Base-by-base conservation (phyloP, 2,888 invertebrate species). In the Sarcophaga variegata region DNA sequence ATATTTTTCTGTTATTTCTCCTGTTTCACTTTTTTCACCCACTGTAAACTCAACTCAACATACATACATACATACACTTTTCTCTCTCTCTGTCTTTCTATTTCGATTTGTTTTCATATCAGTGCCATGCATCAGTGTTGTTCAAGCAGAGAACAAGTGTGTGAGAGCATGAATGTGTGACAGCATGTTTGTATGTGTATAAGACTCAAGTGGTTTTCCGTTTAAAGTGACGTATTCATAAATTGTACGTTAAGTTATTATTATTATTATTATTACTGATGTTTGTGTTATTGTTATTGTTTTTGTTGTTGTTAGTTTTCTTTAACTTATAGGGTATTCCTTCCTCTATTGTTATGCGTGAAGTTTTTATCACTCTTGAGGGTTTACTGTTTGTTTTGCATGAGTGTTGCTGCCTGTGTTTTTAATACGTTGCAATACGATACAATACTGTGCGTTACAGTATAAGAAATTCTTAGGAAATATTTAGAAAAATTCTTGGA, bases 201-300 rank as follows among this genome's bases (percentile, higher is more conserved):
- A 20, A 72, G 78, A 72, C 59, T 84, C 70, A 84, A 80, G 84
- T 85, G 78, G 76, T 85, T 81, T 85, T 72, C 81, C 70, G 63
- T 77, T 54, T 54, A 54, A 81, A 47, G 70, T 81, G 85, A 85
- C 85, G 81, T 85, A 78, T 78, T 85, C 63, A 78, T 81, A 74
- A 74, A 83, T 77, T 77, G 62, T 69, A 74, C 72, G 67, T 22
- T 45, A 17, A 77, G 47, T 64, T 67, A n/a, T 25, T 75, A 66
- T 49, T 67, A 3, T 49, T 67, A 3, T 74, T 83, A 3, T 49
- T 49, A 45, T 74, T 83, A 27, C 45, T 45, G n/a, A 3, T 67
- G 45, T 67, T 59, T 59, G 17, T 59, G 17, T 59, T 14, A 12
- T 22, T 77, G 54, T 22, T 78, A 22, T n/a, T 70, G 4, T 17